Conservation (phyloP, 2,113 vertebrate species). For the Alaudala cheleensis region DNA sequence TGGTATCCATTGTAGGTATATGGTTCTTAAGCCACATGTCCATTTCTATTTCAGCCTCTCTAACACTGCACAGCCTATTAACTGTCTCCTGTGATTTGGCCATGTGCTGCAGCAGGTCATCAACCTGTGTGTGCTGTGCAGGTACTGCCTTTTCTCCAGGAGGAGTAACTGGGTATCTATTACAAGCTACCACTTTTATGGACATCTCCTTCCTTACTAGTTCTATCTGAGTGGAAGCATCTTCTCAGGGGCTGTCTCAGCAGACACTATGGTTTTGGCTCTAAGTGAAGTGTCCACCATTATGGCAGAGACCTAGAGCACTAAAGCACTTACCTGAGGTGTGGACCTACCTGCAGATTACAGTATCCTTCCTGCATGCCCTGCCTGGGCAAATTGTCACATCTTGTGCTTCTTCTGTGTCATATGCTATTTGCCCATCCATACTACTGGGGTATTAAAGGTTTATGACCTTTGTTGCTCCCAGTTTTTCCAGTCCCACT, state of each 20-base stretch:
- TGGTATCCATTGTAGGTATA: neutral
- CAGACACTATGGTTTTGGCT: neutral
- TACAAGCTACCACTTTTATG: neutral
- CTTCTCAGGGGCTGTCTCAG: neutral
- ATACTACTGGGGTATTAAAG: neutral
- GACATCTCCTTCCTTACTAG: neutral
- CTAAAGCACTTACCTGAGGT: neutral
- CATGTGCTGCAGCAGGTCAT: neutral
- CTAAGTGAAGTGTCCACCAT: rapidly evolving
- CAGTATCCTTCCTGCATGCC: neutral
- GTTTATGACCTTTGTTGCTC: neutral
- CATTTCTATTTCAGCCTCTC: neutral
- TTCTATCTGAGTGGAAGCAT: neutral
- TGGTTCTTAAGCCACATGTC: neutral
- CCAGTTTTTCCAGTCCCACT: neutral
- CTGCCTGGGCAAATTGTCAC: neutral
- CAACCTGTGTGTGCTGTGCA: neutral
- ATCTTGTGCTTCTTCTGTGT: rapidly evolving
- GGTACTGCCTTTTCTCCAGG: neutral
- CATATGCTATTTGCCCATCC: neutral
- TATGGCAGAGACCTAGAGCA: neutral
- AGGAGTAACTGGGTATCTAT: neutral
- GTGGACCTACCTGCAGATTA: neutral
- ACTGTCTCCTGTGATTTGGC: neutral
- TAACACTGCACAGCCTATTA: neutral